Conservation (phyloP, 1,140 invertebrate genomes). For the Drosophila tristis region DNA sequence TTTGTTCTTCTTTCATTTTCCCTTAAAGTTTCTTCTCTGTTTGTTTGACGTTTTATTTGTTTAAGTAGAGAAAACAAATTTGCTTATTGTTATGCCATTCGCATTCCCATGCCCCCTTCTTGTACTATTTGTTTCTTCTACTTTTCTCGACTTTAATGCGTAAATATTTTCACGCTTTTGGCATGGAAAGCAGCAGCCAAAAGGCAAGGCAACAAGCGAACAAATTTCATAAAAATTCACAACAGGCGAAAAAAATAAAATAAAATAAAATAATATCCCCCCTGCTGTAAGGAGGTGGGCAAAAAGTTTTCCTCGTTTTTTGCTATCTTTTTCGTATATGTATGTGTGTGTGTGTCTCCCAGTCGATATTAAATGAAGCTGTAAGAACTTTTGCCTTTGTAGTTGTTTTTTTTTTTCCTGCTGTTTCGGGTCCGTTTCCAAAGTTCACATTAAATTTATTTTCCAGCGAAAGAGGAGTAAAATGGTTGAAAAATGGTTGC, state of each 20-base stretch:
- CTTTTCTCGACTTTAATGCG: conserved; percentile 51
- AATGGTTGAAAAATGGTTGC: conserved; percentile 16
- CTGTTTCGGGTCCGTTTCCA: conserved; percentile 2
- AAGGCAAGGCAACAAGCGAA: conserved; percentile 14
- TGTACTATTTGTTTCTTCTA: conserved; percentile 19
- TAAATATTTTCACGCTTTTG: conserved; percentile 66
- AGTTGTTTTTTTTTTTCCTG: background rate
- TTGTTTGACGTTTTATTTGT: conserved; percentile 20
- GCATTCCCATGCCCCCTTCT: conserved; percentile 13
- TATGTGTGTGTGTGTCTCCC: background rate
- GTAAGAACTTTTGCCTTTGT: conserved; percentile 18
- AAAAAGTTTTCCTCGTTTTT: conserved; percentile 15
- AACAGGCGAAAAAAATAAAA: too few relatives aligned
- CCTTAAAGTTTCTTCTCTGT: background rate
- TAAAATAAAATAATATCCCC: conserved; percentile 11
- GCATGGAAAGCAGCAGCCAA: conserved; percentile 32
- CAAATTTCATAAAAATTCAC: conserved; percentile 3
- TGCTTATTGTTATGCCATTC: conserved; percentile 51
- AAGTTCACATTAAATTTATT: conserved; percentile 16
- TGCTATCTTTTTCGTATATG: background rate
- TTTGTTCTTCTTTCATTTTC: conserved; percentile 48
- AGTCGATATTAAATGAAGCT: conserved; percentile 32
- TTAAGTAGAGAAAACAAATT: conserved; percentile 42
- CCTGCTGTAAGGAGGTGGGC: background rate
- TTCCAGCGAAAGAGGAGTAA: background rate